Evolutionary conservation across 2,113 vertebrate species (phyloP), one percentile per base, ranked within the genome.

Genomic region (Ciconia boyciana): DNA sequence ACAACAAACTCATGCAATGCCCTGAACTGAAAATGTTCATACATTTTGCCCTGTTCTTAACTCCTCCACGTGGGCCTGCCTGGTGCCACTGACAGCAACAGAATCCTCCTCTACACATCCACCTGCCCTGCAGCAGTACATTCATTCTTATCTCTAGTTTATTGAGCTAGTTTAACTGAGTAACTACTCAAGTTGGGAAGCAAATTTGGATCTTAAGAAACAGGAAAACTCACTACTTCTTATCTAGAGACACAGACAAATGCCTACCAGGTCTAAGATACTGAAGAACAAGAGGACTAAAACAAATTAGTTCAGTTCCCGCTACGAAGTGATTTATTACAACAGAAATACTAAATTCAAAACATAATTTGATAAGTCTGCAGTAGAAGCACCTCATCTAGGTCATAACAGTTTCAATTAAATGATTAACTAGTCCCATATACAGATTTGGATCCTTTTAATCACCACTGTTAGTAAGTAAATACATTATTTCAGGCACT

Each of bases 51-150:
- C 25, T 18, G 16, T 25, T 79, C 22, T 51, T 62, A 57, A 43
- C 18, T 41, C 7, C n/a, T n/a, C 28, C 74, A 58, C 0, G 0
- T 11, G 24, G 16, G 7, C 36, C 43, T 87, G 58, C 16, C 49
- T 69, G 5, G 28, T 49, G 68, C n/a, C 64, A 54, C 31, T 18
- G 22, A 28, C 1, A 4, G 58, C 9, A 4, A 69, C 39, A 70
- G 25, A 60, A 25, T n/a, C 32, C 41, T 57, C 32, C 54, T 83
- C 62, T n/a, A 58, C 22, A 57, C 49, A 51, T 34, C 24, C 7
- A 68, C 29, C 7, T 62, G 32, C 49, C 34, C 46, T 29, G 34
- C 41, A 64, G 32, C 6, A 21, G 13, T 11, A 28, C 54, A 20
- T 36, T 77, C 32, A 46, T 28, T 57, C 34, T 51, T 24, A 36